These are phyloP conservation scores for Synanthedon tipuliformis DNA, from an alignment of 2,888 invertebrate genomes.

Conservation along the genomic window DNA sequence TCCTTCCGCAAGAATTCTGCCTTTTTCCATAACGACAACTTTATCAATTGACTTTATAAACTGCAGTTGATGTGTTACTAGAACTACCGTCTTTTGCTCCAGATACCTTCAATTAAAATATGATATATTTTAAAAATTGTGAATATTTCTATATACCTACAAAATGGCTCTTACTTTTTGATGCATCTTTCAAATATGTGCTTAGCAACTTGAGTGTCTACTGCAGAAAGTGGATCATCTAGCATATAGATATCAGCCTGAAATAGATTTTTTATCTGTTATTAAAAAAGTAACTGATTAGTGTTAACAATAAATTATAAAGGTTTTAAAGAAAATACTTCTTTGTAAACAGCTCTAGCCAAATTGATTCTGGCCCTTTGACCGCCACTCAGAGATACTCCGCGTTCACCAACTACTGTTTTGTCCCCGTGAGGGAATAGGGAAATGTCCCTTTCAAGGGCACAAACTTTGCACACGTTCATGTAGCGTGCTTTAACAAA, in stretches of 20 bases:
- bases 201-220: conserved; percentile 77
- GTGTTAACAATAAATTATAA: neutral
- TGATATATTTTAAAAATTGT: neutral
- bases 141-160: neutral
- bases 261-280: conserved; percentile 10
- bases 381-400: conserved; percentile 85
- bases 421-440: conserved; percentile 83
- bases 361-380: conserved; percentile 78
- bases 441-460: conserved; percentile 78
- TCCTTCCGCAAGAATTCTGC: conserved; percentile 43
- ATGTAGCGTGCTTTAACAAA: conserved; percentile 72
- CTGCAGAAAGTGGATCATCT: conserved; percentile 82
- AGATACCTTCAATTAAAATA: conserved; percentile 47
- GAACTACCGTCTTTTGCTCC: conserved; percentile 76
- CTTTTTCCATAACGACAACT: conserved; percentile 55
- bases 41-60: conserved; percentile 77
- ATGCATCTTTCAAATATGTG: conserved; percentile 79
- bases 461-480: conserved; percentile 78
- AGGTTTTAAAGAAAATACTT: conserved; percentile 20
- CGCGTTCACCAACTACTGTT: conserved; percentile 87
- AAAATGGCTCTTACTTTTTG: conserved; percentile 30
- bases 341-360: conserved; percentile 75
- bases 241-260: conserved; percentile 79
- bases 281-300: neutral
- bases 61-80: conserved; percentile 89